Percentiles rank a stretch among this genome's conserved stretches.
Evolutionary conservation across 1,140 invertebrate species (phyloP).

Genomic region (Chlorops oryzae): DNA sequence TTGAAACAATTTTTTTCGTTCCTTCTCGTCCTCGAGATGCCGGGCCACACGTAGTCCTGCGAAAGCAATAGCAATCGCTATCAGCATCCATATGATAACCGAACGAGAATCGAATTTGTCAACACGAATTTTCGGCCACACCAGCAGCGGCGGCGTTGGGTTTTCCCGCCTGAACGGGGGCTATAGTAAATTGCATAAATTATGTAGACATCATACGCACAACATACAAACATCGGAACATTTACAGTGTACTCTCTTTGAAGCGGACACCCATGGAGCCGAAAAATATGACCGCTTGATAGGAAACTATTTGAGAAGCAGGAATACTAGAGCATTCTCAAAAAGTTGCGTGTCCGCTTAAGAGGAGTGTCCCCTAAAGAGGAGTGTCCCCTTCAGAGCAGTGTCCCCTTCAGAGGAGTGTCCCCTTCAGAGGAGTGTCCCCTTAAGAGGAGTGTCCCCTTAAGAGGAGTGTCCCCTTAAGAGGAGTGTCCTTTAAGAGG

Average conservation of each 20-base stretch:
- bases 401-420: too few species aligned
- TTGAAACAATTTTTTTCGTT: conserved; percentile 4
- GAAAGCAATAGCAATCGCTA: conserved; percentile 34
- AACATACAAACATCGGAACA: conserved; percentile 2
- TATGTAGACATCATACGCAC: background rate
- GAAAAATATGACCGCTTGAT: too few species aligned
- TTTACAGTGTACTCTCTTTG: background rate
- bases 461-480: too few species aligned
- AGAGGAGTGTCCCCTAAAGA: too few species aligned
- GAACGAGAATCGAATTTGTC: conserved; percentile 41
- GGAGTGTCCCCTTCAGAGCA: too few species aligned
- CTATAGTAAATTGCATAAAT: background rate
- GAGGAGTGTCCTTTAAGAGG: too few species aligned
- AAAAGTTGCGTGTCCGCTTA: too few species aligned
- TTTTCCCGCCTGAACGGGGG: conserved; percentile 12
- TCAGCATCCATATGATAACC: conserved; percentile 45
- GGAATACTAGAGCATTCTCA: too few species aligned
- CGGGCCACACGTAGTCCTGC: conserved; percentile 29
- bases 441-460: too few species aligned
- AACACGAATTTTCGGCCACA: conserved; percentile 36
- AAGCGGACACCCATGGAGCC: background rate
- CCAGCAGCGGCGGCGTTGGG: conserved; percentile 25
- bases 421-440: too few species aligned
- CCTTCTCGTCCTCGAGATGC: conserved; percentile 28
- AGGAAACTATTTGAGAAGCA: too few species aligned